Evolutionary conservation across 2,888 invertebrate species (phyloP).

Genomic region (Leucophenga montana): DNA sequence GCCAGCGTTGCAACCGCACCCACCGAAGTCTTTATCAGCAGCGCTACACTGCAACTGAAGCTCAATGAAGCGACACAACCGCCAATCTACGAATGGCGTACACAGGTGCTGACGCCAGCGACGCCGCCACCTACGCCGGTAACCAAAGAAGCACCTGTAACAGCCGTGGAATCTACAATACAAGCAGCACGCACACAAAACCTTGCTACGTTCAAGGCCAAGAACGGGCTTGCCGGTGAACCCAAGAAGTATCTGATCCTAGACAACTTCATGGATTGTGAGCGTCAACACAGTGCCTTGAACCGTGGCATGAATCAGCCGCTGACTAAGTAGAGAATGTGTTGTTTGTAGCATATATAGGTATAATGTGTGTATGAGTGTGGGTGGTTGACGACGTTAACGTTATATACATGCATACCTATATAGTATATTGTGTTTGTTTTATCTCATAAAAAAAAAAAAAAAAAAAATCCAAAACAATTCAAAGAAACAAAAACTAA

Average conservation of each 20-base stretch:
- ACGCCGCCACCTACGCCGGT: conserved; percentile 24
- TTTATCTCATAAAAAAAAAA: too few species aligned
- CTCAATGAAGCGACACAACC: conserved; percentile 5
- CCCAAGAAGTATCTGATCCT: conserved; percentile 53
- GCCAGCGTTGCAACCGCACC: conserved; percentile 26
- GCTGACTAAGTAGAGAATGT: background rate
- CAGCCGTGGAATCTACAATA: conserved; percentile 23
- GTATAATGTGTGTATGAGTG: too few species aligned
- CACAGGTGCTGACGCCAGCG: conserved; percentile 42
- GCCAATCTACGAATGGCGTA: conserved; percentile 51
- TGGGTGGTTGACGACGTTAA: too few species aligned
- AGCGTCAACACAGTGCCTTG: conserved; percentile 59
- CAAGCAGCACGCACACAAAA: background rate
- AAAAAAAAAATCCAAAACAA: too few species aligned
- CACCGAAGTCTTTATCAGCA: conserved; percentile 48
- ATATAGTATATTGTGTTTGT: too few species aligned
- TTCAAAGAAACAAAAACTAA: background rate
- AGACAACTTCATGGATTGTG: conserved; percentile 59
- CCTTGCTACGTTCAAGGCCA: conserved; percentile 44
- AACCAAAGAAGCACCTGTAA: background rate
- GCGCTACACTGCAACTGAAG: conserved; percentile 49
- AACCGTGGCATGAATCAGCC: conserved; percentile 34
- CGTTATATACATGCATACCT: too few species aligned
- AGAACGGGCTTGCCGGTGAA: conserved; percentile 43
- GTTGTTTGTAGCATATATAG: too few species aligned